These are phyloP conservation scores for Drosophila barbarae DNA, from an alignment of 2,888 invertebrate genomes.

Conservation along the genomic window DNA sequence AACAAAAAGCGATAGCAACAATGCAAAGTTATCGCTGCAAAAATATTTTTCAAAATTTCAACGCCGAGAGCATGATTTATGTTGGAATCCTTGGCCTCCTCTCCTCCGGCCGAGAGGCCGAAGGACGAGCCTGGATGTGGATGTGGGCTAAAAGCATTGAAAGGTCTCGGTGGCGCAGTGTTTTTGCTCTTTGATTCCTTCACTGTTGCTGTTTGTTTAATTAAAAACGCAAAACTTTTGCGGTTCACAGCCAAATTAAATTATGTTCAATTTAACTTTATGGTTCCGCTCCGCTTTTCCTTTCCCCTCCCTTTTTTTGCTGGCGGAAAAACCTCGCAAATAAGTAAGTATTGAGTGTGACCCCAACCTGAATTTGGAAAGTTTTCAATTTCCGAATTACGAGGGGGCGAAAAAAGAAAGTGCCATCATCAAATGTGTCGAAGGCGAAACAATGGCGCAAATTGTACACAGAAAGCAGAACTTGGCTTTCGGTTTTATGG, in stretches of 20 bases:
- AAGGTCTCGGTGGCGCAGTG: slow-evolving; percentile 42
- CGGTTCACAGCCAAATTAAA: slow-evolving; percentile 61
- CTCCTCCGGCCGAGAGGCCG: neutral
- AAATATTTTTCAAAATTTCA: slow-evolving; percentile 66
- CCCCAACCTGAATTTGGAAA: slow-evolving; percentile 40
- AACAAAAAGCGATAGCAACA: slow-evolving; percentile 33
- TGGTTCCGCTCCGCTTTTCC: slow-evolving; percentile 22
- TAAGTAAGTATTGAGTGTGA: slow-evolving; percentile 42
- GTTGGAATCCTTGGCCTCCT: slow-evolving; percentile 41
- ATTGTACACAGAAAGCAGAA: slow-evolving; percentile 27
- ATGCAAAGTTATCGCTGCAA: slow-evolving; percentile 60
- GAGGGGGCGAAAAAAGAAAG: slow-evolving; percentile 22
- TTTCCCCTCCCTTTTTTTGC: neutral
- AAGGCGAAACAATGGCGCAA: slow-evolving; percentile 43
- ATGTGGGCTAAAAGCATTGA: slow-evolving; percentile 44
- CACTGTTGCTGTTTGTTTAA: slow-evolving; percentile 63
- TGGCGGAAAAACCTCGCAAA: slow-evolving; percentile 25
- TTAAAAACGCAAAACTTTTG: slow-evolving; percentile 68
- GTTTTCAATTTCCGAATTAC: slow-evolving; percentile 37
- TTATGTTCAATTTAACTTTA: slow-evolving; percentile 68
- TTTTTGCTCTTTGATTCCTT: slow-evolving; percentile 56
- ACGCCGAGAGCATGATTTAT: slow-evolving; percentile 60
- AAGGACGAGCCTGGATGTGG: slow-evolving; percentile 3
- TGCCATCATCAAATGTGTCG: slow-evolving; percentile 44
- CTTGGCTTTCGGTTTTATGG: slow-evolving; percentile 43